These are phyloP conservation scores for Pectinophora gossypiella DNA, from an alignment of 1,140 invertebrate genomes.

Conservation along the genomic window DNA sequence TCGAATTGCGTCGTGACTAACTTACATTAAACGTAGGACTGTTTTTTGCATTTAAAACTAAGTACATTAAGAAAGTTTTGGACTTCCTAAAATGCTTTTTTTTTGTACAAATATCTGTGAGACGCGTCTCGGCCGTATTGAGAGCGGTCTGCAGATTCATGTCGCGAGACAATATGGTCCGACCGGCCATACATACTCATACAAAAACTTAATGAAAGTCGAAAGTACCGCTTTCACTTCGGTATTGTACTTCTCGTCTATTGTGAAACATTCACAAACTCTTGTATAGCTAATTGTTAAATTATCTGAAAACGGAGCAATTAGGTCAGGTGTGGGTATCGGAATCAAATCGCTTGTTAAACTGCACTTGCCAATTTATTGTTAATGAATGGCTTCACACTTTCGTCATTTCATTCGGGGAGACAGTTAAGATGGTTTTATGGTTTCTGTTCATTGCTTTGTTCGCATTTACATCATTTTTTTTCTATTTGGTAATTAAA, in stretches of 20 bases:
- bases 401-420: no score
- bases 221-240: constrained; percentile 72
- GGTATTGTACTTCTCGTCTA: constrained; percentile 47
- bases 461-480: no score
- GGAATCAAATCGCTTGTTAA: not conserved
- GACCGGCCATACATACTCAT: constrained; percentile 57
- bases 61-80: no score
- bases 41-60: no score
- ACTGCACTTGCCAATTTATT: not conserved
- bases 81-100: no score
- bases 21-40: no score
- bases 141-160: constrained; percentile 45
- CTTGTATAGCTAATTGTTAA: constrained; percentile 19
- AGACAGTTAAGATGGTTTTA: no score
- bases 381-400: no score
- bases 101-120: no score
- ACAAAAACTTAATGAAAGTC: constrained; percentile 72
- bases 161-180: constrained; percentile 65
- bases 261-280: constrained; percentile 31
- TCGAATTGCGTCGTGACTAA: no score
- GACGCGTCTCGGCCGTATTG: constrained; percentile 16
- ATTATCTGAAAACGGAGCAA: constrained; percentile 12
- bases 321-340: constrained; percentile 5
- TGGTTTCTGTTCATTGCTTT: no score
- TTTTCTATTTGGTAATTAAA: no score